These are phyloP conservation scores for Escarpia spicata DNA, from an alignment of 2,888 invertebrate species.

Conservation along the genomic window DNA sequence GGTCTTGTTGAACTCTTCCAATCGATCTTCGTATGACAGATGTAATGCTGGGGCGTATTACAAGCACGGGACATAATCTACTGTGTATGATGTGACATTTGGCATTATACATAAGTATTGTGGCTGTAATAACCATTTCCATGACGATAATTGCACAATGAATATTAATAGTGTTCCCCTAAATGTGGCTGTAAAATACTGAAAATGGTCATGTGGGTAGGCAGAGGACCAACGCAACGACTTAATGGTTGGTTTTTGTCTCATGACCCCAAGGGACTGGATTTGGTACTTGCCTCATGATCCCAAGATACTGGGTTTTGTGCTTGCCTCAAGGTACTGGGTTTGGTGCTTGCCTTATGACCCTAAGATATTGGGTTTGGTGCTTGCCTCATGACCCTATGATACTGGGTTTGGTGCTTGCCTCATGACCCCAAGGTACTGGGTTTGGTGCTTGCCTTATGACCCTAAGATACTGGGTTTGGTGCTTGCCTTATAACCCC, in stretches of 20 bases:
- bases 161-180: not conserved
- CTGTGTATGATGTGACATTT: not conserved
- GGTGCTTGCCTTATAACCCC: too few relatives aligned
- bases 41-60: not conserved
- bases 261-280: not conserved
- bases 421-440: too few relatives aligned
- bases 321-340: not conserved
- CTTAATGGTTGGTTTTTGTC: not conserved
- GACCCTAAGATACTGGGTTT: too few relatives aligned
- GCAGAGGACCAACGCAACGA: not conserved
- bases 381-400: too few relatives aligned
- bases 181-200: not conserved
- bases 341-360: not conserved
- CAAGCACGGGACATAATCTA: not conserved
- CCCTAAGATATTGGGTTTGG: not conserved
- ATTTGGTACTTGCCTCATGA: not conserved
- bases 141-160: conserved; percentile 2
- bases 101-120: not conserved
- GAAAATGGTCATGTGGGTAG: not conserved
- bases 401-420: too few relatives aligned
- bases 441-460: too few relatives aligned
- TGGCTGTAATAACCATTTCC: not conserved
- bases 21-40: not conserved
- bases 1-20: not conserved
- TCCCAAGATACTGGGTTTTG: not conserved